Evolutionary conservation across 2,888 invertebrate species (phyloP), one percentile per base, ranked within the genome.

Genomic region (Apotomis turbidana): DNA sequence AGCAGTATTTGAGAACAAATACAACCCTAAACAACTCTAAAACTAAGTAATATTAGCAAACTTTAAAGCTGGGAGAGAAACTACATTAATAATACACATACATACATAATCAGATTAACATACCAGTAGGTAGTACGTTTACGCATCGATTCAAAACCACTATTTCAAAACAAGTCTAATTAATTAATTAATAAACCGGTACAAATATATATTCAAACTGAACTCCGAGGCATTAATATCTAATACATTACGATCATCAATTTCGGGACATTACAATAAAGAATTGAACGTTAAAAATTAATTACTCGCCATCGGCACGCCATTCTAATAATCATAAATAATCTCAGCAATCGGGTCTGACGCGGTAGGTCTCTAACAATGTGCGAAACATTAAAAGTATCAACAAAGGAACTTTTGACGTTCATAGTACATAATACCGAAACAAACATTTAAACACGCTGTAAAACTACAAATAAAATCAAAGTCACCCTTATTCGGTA

Each of bases 331-430:
- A 91, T 88, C 92, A 92, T 93, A 93, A 93, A 93, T 93, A 88
- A 92, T 86, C 78, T 83, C 85, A 80, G 85, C 89, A 90, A 93
- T 91, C 90, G 88, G 92, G 92, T 92, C 90, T 90, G 91, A 88
- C 89, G 90, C 89, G 91, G 92, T 90, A 83, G 91, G 91, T 90
- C 79, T 76, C 77, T 83, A 88, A 93, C 93, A 93, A 93, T 93
- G 93, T 91, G 93, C 92, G 91, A 93, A 92, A 93, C 93, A 92
- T 93, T 93, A 92, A 93, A 93, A 91, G 91, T 93, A 93, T 93
- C 93, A 93, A 93, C 93, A 93, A 93, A 90, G 85, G 90, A 87
- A 88, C 91, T 92, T 92, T 90, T 92, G 91, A 92, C 91, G 91
- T 90, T 90, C 89, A 90, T 90, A 91, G 90, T 91, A 91, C 88